Evolutionary conservation across 2,888 invertebrate species (phyloP).

Genomic region (Pyralis farinalis): DNA sequence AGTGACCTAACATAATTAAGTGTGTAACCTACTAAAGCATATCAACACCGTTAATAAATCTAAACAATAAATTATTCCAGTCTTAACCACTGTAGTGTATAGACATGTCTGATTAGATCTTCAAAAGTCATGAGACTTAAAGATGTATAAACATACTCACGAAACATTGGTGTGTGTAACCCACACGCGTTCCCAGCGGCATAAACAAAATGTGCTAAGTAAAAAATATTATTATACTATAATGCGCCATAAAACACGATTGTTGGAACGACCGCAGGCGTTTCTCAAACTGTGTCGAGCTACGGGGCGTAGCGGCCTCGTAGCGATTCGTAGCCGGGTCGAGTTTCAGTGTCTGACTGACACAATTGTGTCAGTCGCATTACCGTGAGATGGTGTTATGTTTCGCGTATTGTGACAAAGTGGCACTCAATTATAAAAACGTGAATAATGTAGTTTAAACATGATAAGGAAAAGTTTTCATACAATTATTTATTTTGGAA

Average conservation of each 20-base stretch:
- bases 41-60: no score
- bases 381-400: neutral
- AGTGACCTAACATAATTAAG: no score
- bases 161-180: constrained; percentile 2
- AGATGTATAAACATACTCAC: no score
- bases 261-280: constrained; percentile 34
- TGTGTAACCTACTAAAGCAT: no score
- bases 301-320: constrained; percentile 28
- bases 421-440: no score
- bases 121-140: no score
- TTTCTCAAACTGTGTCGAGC: constrained; percentile 51
- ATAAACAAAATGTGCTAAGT: constrained; percentile 75
- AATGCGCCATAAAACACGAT: constrained; percentile 75
- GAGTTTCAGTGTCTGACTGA: constrained; percentile 14
- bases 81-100: no score
- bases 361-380: neutral
- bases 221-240: constrained; percentile 78
- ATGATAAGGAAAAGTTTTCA: no score
- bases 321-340: constrained; percentile 25
- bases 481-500: no score
- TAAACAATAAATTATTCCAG: no score
- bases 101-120: neutral
- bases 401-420: neutral
- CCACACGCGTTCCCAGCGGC: constrained; percentile 17
- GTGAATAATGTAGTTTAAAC: no score